Percentiles rank a stretch among this genome's conserved stretches.
These are phyloP conservation scores for Meteorus colon DNA, from an alignment of 2,888 invertebrate species.

Conservation along the genomic window DNA sequence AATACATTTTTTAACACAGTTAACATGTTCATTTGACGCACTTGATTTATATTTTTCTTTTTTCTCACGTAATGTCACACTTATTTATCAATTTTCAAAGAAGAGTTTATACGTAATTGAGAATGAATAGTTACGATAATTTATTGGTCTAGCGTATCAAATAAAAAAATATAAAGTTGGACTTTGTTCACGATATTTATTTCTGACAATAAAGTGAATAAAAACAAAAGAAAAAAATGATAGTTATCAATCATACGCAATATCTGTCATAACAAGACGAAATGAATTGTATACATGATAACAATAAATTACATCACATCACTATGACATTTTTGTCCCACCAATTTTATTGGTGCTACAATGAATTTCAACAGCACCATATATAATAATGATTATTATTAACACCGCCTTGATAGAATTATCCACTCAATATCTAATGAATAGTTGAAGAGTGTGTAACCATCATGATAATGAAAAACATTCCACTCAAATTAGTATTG, in stretches of 20 bases:
- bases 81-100: background rate
- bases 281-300: background rate
- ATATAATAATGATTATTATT: background rate
- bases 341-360: background rate
- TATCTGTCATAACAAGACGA: conserved; percentile 3
- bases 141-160: background rate
- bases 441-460: background rate
- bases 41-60: background rate
- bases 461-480: background rate
- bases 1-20: background rate
- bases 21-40: background rate
- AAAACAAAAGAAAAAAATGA: background rate
- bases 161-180: background rate
- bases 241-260: conserved; percentile 8
- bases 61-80: background rate
- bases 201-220: background rate
- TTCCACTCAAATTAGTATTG: background rate
- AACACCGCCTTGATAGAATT: background rate
- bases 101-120: background rate
- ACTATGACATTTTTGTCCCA: background rate
- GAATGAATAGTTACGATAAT: background rate
- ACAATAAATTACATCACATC: conserved; percentile 6
- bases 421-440: background rate
- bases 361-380: background rate
- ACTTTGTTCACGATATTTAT: background rate